Evolutionary conservation across 2,888 invertebrate genomes (phyloP).

Genomic region (Tetragonisca angustula): DNA sequence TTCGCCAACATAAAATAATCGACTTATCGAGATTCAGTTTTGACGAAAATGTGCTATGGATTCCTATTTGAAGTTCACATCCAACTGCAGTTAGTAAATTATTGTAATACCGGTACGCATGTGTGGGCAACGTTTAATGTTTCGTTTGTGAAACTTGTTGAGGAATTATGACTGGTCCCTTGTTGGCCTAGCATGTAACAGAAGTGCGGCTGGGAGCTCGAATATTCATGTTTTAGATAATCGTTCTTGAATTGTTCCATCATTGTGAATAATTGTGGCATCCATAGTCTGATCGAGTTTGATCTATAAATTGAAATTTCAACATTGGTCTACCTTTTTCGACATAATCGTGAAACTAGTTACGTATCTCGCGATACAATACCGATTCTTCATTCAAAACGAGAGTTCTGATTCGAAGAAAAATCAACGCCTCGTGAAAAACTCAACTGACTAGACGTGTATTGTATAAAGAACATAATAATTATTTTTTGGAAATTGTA

Average conservation of each 20-base stretch:
- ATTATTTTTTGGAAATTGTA: no score
- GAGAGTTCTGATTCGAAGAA: no score
- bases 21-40: no score
- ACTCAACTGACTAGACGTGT: no score
- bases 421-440: no score
- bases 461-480: no score
- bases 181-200: constrained; percentile 74
- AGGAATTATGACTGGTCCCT: constrained; percentile 39
- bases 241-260: constrained; percentile 84
- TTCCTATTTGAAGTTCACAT: no score
- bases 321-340: background rate
- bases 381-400: no score
- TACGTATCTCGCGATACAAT: no score
- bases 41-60: no score
- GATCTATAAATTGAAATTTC: constrained; percentile 85
- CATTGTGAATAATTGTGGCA: constrained; percentile 93
- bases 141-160: constrained; percentile 25
- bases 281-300: constrained; percentile 94
- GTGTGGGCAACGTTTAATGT: background rate
- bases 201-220: constrained; percentile 69
- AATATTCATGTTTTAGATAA: constrained; percentile 69
- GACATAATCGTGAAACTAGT: no score
- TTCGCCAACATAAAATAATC: no score
- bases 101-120: constrained; percentile 57
- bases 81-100: background rate